Evolutionary conservation across 2,888 invertebrate species (phyloP).

Genomic region (Esperia sulphurella): DNA sequence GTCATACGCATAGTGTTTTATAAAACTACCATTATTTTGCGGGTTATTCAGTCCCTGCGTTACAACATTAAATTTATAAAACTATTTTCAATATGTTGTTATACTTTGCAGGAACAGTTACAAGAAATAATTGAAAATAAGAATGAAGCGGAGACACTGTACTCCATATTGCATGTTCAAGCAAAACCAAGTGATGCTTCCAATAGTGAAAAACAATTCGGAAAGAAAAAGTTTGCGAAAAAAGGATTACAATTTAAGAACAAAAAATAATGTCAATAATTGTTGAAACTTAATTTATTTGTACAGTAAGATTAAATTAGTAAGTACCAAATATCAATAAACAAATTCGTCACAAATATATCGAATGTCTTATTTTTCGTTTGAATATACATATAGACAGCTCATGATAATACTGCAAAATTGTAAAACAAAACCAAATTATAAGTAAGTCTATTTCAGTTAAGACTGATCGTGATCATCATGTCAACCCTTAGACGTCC

Average conservation of each 20-base stretch:
- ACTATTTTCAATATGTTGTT: no score
- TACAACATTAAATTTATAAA: no score
- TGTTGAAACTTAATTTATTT: slow-evolving; percentile 25
- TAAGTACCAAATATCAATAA: not conserved
- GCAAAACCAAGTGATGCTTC: slow-evolving; percentile 74
- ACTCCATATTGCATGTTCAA: slow-evolving; percentile 84
- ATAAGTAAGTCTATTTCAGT: no score
- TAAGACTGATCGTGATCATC: no score
- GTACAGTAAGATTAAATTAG: slow-evolving; percentile 6
- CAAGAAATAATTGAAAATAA: slow-evolving; percentile 85
- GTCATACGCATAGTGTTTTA: no score
- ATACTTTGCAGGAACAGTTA: slow-evolving; percentile 81
- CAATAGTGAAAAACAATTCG: slow-evolving; percentile 45
- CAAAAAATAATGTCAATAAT: slow-evolving; percentile 32
- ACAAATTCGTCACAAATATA: not conserved
- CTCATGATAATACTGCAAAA: no score
- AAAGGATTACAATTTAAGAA: slow-evolving; percentile 47
- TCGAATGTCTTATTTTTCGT: no score
- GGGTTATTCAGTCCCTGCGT: no score
- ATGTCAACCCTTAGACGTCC: no score
- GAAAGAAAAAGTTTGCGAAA: slow-evolving; percentile 53
- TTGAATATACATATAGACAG: not conserved
- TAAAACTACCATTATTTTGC: no score
- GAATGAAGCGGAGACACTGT: slow-evolving; percentile 83
- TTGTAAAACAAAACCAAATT: no score